Conservation (phyloP, 2,113 vertebrate genomes). For the Dissostichus mawsoni region DNA sequence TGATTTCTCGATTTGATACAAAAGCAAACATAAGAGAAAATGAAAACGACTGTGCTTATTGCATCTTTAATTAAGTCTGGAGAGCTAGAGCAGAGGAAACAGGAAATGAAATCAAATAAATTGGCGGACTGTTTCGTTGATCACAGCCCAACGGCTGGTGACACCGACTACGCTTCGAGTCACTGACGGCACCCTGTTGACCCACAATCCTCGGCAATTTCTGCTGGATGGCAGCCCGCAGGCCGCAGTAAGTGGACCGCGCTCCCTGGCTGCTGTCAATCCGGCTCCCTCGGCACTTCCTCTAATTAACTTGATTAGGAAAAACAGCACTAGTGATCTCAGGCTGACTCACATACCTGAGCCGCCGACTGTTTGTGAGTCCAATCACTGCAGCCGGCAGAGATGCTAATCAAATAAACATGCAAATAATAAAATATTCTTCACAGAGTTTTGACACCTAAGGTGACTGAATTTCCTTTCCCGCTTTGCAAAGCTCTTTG, state of each 20-base stretch:
- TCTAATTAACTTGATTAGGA: conserved; percentile 80
- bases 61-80: conserved; percentile 11
- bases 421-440: conserved; percentile 79
- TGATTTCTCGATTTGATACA: conserved; percentile 19
- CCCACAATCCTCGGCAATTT: conserved; percentile 59
- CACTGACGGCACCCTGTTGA: conserved; percentile 58
- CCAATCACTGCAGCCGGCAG: conserved; percentile 61
- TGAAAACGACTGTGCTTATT: conserved; percentile 4
- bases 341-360: conserved; percentile 38
- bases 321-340: conserved; percentile 61
- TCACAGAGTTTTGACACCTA: conserved; percentile 66
- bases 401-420: conserved; percentile 81
- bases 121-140: conserved; percentile 16
- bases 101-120: conserved; percentile 29
- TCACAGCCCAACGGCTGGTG: conserved; percentile 5
- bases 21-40: conserved; percentile 17
- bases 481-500: conserved; percentile 65
- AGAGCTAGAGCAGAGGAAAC: conserved; percentile 28
- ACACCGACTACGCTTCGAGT: conserved; percentile 39
- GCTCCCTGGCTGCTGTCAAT: conserved; percentile 65
- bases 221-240: conserved; percentile 53
- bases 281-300: conserved; percentile 55
- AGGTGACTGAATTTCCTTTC: conserved; percentile 64
- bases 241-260: conserved; percentile 58
- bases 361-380: conserved; percentile 62